Evolutionary conservation across 2,113 vertebrate species (phyloP), one percentile per base, ranked within the genome.

Genomic region (Etheostoma spectabile): DNA sequence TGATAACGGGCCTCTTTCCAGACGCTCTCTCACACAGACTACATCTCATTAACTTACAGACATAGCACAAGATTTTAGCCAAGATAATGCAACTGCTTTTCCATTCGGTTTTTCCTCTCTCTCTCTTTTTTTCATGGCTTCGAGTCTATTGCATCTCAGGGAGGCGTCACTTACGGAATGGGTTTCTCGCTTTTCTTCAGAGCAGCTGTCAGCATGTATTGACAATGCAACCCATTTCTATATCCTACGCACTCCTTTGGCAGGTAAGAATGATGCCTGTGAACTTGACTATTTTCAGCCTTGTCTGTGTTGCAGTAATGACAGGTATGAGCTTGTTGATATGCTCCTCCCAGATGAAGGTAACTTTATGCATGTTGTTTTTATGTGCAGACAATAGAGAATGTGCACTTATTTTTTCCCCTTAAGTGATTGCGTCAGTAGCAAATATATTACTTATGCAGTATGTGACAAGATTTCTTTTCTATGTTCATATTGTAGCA

Each of bases 151-250:
- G 27, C 57, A 16, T 64, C 30, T 30, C 30, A 0, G 49, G 12
- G 51, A 75, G 73, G 79, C 22, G 22, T 55, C 76, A 48, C 72
- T 52, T 68, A 48, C 22, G 35, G 56, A 83, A 81, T 57, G 21
- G 1, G 4, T 52, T 64, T 60, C 77, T 74, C 35, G 24, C 52
- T 68, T 78, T 19, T 62, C 63, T 67, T 38, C 33, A 38, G 66
- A 81, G 75, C 73, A 45, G 80, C 81, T 89, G 85, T 79, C 73
- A 21, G 53, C 14, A 56, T 19, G 72, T 52, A 80, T 63, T 73
- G 79, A 84, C 86, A 82, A 69, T 63, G 74, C 55, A 45, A 79
- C 76, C 72, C 79, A 65, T 85, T 57, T 77, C 52, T 68, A 33
- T 57, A 63, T 13, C 5, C 35, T 30, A 24, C 13, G 1, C n/a